Conservation (phyloP, 2,113 vertebrate genomes). For the Sturnus vulgaris region DNA sequence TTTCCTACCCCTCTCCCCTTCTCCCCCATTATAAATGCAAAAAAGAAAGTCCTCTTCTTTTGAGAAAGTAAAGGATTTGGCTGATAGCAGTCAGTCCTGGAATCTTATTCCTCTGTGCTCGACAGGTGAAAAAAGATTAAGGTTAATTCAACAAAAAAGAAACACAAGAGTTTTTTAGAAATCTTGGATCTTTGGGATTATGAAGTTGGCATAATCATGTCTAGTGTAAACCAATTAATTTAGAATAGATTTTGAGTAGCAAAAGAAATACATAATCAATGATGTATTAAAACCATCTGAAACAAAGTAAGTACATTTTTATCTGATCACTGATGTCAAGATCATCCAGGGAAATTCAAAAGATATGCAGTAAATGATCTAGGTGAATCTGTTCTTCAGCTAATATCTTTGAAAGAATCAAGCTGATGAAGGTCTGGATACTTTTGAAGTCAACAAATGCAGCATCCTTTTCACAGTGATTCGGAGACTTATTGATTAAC, state of each 20-base stretch:
- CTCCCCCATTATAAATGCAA: neutral
- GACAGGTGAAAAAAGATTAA: neutral
- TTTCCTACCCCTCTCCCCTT: rapidly evolving
- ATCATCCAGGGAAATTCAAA: neutral
- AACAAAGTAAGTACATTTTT: neutral
- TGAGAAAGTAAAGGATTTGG: neutral
- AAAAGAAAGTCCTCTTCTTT: neutral
- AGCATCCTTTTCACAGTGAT: neutral
- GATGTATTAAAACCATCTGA: neutral
- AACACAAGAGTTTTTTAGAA: neutral
- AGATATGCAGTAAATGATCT: neutral
- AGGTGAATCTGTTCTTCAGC: neutral
- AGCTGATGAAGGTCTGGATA: neutral
- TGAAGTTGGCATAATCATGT: neutral
- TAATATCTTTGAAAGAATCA: neutral
- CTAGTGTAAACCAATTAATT: neutral
- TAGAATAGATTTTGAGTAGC: neutral
- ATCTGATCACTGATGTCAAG: neutral
- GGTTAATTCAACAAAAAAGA: neutral
- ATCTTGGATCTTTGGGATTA: neutral
- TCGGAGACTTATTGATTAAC: neutral
- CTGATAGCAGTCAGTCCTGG: neutral
- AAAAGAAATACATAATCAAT: neutral
- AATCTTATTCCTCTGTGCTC: neutral
- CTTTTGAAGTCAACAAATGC: constrained; percentile 2